Base-by-base conservation (phyloP, 2,113 vertebrate species). In the Hypocryptadius cinnamomeus region DNA sequence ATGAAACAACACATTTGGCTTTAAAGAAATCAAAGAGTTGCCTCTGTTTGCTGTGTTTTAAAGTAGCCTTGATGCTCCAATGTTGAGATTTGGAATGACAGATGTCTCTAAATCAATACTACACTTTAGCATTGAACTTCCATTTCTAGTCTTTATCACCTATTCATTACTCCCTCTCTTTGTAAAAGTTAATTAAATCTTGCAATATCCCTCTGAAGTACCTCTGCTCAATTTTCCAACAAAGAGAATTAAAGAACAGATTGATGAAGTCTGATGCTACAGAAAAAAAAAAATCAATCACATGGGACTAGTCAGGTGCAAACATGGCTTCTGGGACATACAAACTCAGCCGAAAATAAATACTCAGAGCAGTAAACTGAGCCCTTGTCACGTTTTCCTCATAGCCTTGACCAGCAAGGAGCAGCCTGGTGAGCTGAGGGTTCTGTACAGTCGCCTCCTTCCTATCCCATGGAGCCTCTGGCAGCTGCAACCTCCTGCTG, bases 1-100 rank as follows among this genome's bases (percentile, higher is more conserved):
- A 59, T 47, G 59, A 91, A 94, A 77, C 23, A 82, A 70, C 50
- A 77, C 3, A 15, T 69, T 47, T 59, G 16, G 45, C 68, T 92
- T 92, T 54, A 76, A 91, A 90, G 63, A 88, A 82, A 96, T 81
- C 53, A 87, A 93, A 93, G 57, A 16, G 14, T 70, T 70, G 15
- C 11, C 27, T 71, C 83, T 84, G 21, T 19, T 76, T 51, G 27
- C 45, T 23, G 11, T 53, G 23, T 91, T 92, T 83, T n/a, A 28
- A 92, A 64, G 76, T 22, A 82, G 50, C 9, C 35, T 45, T 27
- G 33, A 77, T 39, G 31, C 21, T 70, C 79, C 3, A 3, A 2
- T 79, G 50, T 35, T 87, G 57, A 63, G 30, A 80, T 79, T 28
- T 5, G 1, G 63, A 87, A 93, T 18, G 27, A 82, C 31, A 89